These are phyloP conservation scores for Eretmodus cyanostictus DNA, from an alignment of 2,113 vertebrate genomes.

Conservation along the genomic window DNA sequence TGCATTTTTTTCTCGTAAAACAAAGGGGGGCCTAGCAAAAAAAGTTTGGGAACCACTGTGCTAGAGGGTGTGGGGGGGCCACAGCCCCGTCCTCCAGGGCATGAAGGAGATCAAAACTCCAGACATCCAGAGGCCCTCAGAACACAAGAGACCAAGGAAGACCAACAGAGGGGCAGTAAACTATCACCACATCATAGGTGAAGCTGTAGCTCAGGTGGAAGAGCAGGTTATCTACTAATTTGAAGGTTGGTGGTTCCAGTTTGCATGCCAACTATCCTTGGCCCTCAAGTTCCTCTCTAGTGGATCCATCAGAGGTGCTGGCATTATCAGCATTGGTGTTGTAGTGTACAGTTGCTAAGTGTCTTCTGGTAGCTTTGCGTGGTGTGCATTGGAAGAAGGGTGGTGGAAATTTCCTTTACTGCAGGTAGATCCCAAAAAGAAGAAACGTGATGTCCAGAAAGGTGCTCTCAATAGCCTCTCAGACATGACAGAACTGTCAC, in stretches of 20 bases:
- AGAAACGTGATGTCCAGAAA: not conserved
- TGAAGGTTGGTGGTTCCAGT: not conserved
- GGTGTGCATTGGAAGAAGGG: not conserved
- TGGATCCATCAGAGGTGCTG: not conserved
- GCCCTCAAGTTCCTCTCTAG: not conserved
- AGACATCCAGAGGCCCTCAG: too few relatives aligned
- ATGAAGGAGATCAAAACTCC: too few relatives aligned
- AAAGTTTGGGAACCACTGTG: too few relatives aligned
- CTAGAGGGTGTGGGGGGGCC: too few relatives aligned
- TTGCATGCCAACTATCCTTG: not conserved
- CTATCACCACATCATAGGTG: too few relatives aligned
- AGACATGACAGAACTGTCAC: not conserved
- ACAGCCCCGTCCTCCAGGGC: too few relatives aligned
- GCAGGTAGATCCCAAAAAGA: not conserved
- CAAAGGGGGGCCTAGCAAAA: too few relatives aligned
- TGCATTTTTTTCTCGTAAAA: too few relatives aligned
- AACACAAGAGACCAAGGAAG: too few relatives aligned
- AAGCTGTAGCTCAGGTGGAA: too few relatives aligned
- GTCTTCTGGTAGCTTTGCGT: not conserved
- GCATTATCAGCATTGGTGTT: not conserved
- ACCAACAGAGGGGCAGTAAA: too few relatives aligned
- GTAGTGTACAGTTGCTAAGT: not conserved
- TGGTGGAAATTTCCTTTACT: not conserved
- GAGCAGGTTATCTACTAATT: not conserved
- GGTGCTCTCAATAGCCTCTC: not conserved